Conservation (phyloP, 2,888 invertebrate genomes). For the Eulithis prunata region DNA sequence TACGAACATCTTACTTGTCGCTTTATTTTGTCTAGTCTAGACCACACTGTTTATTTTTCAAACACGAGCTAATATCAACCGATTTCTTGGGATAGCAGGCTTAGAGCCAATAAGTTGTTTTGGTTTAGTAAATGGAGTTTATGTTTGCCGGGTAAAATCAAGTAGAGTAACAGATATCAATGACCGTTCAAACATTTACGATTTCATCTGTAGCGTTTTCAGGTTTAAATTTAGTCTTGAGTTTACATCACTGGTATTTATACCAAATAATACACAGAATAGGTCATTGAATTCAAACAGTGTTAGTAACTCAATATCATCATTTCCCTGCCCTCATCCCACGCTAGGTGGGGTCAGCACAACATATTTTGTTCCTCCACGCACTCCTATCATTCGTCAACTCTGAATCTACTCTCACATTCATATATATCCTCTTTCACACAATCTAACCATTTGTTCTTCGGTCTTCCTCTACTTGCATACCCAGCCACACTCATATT, state of each 20-base stretch:
- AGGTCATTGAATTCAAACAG: too few species aligned
- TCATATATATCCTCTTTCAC: too few species aligned
- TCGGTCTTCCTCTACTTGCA: too few species aligned
- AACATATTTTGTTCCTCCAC: too few species aligned
- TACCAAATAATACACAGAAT: too few species aligned
- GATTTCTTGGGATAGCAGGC: slow-evolving; percentile 17
- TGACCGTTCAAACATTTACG: slow-evolving; percentile 10
- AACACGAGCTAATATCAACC: slow-evolving; percentile 12
- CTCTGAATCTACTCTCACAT: too few species aligned
- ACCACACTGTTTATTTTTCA: slow-evolving; percentile 25
- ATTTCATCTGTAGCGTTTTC: neutral
- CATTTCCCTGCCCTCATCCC: too few species aligned
- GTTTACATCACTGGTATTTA: neutral
- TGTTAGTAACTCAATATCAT: too few species aligned
- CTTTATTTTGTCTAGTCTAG: slow-evolving; percentile 26
- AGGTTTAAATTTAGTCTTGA: neutral
- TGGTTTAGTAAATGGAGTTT: slow-evolving; percentile 22
- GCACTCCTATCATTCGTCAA: too few species aligned
- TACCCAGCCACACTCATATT: too few species aligned
- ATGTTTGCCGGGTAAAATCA: slow-evolving; percentile 2
- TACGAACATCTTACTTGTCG: slow-evolving; percentile 36
- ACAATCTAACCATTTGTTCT: too few species aligned
- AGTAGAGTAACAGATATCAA: slow-evolving; percentile 8
- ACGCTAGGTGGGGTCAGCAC: too few species aligned
- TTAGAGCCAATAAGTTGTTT: slow-evolving; percentile 22